These are phyloP conservation scores for Protophormia terraenovae DNA, from an alignment of 2,888 invertebrate genomes.

Conservation along the genomic window DNA sequence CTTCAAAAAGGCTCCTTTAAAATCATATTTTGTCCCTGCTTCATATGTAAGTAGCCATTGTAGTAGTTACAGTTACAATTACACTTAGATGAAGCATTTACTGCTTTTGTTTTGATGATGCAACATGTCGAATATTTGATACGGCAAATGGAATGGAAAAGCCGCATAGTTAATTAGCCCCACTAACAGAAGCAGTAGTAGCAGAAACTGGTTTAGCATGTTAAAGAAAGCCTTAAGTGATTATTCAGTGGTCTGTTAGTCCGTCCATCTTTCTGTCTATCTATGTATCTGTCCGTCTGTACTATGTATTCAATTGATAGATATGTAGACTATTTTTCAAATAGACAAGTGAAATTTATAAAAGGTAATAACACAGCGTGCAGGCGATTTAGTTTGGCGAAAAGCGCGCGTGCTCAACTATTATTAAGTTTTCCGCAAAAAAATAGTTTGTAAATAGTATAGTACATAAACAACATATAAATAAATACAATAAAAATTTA, in stretches of 20 bases:
- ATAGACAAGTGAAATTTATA: constrained; percentile 62
- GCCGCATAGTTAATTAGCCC: constrained; percentile 66
- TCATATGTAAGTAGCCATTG: constrained; percentile 25
- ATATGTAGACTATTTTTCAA: constrained; percentile 34
- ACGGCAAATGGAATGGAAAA: constrained; percentile 72
- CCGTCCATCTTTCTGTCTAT: background rate
- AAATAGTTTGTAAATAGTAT: background rate
- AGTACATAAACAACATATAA: constrained; percentile 7
- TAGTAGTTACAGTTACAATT: constrained; percentile 49
- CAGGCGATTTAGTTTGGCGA: constrained; percentile 64
- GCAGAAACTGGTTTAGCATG: constrained; percentile 49
- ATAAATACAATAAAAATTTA: constrained; percentile 30
- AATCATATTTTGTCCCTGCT: no score
- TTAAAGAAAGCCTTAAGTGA: constrained; percentile 36
- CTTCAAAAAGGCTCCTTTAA: no score
- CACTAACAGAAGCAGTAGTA: constrained; percentile 21
- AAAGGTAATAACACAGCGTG: constrained; percentile 64
- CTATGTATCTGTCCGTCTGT: background rate
- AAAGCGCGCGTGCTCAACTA: constrained; percentile 66
- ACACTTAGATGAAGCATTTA: constrained; percentile 56
- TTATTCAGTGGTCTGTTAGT: constrained; percentile 12
- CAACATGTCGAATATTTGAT: constrained; percentile 64
- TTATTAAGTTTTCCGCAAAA: constrained; percentile 60
- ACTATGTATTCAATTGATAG: constrained; percentile 28
- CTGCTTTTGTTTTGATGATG: constrained; percentile 62